phyloP scores from a whole-genome alignment of 2,113 vertebrate genomes.

The Heterotilapia buettikoferi region DNA sequence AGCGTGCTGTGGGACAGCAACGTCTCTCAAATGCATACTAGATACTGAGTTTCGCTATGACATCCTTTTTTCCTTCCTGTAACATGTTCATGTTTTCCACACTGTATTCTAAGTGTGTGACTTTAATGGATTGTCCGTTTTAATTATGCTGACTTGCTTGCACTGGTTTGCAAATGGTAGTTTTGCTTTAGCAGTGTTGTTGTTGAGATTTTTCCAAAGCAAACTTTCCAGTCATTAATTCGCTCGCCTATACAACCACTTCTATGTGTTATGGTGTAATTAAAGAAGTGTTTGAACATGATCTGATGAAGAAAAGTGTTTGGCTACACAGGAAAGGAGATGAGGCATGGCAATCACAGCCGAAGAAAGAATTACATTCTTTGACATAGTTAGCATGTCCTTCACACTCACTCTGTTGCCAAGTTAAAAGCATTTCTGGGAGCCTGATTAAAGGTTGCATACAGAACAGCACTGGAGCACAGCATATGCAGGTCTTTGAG shows the following conservation, averaged over 20 bases:
- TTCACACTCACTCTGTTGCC: constrained; percentile 42
- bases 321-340: constrained; percentile 35
- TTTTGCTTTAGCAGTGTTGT: constrained; percentile 50
- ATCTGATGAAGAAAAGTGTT: constrained; percentile 34
- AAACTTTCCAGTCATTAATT: constrained; percentile 62
- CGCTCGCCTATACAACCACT: constrained; percentile 23
- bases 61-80: constrained; percentile 14
- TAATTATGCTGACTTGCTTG: constrained; percentile 37
- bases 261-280: constrained; percentile 46
- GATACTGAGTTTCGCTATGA: constrained; percentile 30
- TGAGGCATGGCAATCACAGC: constrained; percentile 28
- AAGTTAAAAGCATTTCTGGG: constrained; percentile 34
- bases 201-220: constrained; percentile 65
- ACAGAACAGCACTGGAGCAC: not conserved
- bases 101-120: not conserved
- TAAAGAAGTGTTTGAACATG: constrained; percentile 50
- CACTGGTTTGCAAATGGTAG: constrained; percentile 47
- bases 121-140: constrained; percentile 49
- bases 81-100: constrained; percentile 44
- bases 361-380: constrained; percentile 39
- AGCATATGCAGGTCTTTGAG: not conserved
- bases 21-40: not conserved
- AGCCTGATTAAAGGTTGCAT: constrained; percentile 38
- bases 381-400: constrained; percentile 35
- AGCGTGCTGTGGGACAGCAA: not conserved